Evolutionary conservation across 2,113 vertebrate species (phyloP).

Genomic region (Vulpes vulpes): DNA sequence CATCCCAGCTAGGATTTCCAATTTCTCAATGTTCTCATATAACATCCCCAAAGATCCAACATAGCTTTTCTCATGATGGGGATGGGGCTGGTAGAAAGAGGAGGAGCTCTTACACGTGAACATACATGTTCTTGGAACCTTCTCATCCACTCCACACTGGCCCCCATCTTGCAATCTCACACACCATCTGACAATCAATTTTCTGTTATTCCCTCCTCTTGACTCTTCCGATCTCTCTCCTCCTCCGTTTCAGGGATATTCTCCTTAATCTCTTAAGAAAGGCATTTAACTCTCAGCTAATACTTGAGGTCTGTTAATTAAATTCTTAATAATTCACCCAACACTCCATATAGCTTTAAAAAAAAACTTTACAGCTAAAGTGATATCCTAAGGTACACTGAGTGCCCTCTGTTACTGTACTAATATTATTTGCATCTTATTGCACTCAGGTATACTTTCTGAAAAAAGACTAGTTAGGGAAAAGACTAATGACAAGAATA

Average conservation of each 20-base stretch:
- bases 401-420: not conserved
- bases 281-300: not conserved
- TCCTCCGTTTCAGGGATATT: not conserved
- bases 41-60: not conserved
- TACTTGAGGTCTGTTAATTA: not conserved
- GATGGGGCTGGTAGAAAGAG: not conserved
- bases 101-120: not conserved
- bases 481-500: not conserved
- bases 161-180: too few species aligned
- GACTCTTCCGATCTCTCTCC: not conserved
- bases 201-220: not conserved
- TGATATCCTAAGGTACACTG: not conserved
- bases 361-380: not conserved
- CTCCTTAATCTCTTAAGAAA: not conserved
- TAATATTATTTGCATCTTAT: not conserved
- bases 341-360: not conserved
- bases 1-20: not conserved
- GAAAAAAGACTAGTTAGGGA: not conserved
- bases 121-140: not conserved
- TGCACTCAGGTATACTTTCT: not conserved
- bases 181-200: accelerated
- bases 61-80: not conserved
- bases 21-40: not conserved
- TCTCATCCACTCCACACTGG: accelerated
- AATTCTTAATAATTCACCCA: not conserved